phyloP scores from a whole-genome alignment of 2,797 vertebrate genomes.

The Scyliorhinus canicula region DNA sequence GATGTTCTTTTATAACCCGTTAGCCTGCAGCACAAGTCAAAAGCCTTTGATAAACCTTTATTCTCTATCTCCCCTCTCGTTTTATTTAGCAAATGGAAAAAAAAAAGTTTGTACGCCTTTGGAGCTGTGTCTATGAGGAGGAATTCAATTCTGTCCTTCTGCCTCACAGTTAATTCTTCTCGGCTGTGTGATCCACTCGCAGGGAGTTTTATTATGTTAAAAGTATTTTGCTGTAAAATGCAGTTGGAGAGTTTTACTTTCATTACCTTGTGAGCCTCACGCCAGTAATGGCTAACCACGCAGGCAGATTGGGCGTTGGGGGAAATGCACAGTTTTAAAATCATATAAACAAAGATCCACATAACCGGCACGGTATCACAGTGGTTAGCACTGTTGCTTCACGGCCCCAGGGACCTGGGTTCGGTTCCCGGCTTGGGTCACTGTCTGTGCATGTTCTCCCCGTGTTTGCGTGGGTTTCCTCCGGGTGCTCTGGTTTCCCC shows the following conservation, averaged over 20 bases:
- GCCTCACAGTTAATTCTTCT: no score
- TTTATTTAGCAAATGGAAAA: not conserved
- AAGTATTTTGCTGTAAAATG: not conserved
- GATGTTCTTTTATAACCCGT: not conserved
- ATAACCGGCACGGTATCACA: no score
- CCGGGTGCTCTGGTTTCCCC: no score
- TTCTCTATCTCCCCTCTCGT: not conserved
- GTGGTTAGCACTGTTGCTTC: no score
- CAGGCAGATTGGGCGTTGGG: not conserved
- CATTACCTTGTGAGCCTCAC: not conserved
- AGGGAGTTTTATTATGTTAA: not conserved
- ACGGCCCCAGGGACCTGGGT: no score
- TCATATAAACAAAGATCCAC: not conserved
- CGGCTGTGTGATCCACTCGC: not conserved
- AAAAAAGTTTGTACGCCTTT: not conserved
- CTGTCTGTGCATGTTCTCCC: no score
- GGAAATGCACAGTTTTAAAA: not conserved
- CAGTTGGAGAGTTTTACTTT: not conserved
- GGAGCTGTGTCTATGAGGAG: not conserved
- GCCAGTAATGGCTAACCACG: not conserved
- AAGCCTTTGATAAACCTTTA: conserved; percentile 19
- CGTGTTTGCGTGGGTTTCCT: no score
- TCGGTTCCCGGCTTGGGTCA: no score
- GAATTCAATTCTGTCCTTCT: not conserved
- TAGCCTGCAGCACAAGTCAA: conserved; percentile 10